phyloP scores from a whole-genome alignment of 2,113 vertebrate genomes.

The Macroglossus sobrinus region DNA sequence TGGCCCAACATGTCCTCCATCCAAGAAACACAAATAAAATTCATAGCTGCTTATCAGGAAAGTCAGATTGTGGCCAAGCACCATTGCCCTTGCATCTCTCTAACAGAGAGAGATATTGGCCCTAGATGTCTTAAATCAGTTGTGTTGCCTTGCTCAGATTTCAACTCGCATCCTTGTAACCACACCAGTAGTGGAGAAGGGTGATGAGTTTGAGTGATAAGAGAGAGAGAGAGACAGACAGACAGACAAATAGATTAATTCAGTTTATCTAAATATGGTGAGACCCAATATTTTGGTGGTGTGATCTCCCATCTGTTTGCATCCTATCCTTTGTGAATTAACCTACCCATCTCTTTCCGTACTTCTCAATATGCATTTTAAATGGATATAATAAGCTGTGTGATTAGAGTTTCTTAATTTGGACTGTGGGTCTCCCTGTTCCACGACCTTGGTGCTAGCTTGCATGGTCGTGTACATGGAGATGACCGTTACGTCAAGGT shows the following conservation, averaged over 20 bases:
- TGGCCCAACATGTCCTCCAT: neutral
- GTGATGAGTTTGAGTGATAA: neutral
- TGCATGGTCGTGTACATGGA: neutral
- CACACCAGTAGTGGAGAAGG: neutral
- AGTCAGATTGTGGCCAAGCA: neutral
- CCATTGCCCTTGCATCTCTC: neutral
- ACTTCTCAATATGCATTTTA: neutral
- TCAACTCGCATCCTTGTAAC: neutral
- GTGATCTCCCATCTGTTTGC: neutral
- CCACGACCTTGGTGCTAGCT: neutral
- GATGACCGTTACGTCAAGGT: neutral
- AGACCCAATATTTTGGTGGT: neutral
- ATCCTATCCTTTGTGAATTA: neutral
- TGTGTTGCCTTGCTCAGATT: neutral
- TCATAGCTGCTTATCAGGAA: neutral
- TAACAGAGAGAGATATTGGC: neutral
- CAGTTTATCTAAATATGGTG: neutral
- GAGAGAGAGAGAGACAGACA: neutral
- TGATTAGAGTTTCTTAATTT: neutral
- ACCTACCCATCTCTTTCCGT: neutral
- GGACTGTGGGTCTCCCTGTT: neutral
- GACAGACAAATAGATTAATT: neutral
- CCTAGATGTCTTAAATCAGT: neutral
- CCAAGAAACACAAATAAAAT: neutral
- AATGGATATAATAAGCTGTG: neutral